phyloP scores from a whole-genome alignment of 2,797 vertebrate species.

The Acanthornis magna region DNA sequence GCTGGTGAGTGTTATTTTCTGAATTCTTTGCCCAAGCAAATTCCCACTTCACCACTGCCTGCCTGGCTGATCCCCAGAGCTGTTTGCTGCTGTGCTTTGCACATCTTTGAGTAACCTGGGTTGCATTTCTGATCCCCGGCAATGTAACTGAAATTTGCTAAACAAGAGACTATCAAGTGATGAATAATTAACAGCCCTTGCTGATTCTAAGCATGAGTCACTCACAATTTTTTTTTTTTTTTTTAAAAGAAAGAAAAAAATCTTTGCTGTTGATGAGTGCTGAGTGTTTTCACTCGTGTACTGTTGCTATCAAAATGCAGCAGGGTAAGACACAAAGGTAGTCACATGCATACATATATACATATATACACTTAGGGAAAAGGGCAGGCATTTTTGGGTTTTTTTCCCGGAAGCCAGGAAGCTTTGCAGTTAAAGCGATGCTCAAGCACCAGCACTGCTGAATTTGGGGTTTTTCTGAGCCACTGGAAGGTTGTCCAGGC shows the following conservation, averaged over 20 bases:
- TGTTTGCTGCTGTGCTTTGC: neutral
- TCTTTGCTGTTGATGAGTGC: neutral
- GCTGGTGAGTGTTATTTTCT: neutral
- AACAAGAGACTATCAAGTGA: neutral
- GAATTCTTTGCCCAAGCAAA: neutral
- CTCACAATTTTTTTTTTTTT: neutral
- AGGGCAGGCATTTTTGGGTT: neutral
- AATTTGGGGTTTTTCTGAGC: neutral
- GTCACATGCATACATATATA: neutral
- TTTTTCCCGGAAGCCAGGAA: neutral
- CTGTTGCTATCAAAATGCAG: neutral
- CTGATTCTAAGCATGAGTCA: neutral
- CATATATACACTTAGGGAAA: neutral
- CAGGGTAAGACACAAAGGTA: neutral
- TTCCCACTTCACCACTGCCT: neutral
- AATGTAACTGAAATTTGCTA: neutral
- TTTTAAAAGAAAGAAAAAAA: neutral
- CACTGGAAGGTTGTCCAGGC: neutral
- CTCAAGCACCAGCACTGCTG: neutral
- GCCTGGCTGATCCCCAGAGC: neutral
- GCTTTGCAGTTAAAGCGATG: neutral
- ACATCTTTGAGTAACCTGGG: neutral
- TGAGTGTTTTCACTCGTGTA: neutral
- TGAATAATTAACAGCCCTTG: slow-evolving; percentile 11
- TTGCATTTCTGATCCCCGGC: neutral